These are phyloP conservation scores for Neoarius graeffei DNA, from an alignment of 2,113 vertebrate genomes.

Conservation along the genomic window DNA sequence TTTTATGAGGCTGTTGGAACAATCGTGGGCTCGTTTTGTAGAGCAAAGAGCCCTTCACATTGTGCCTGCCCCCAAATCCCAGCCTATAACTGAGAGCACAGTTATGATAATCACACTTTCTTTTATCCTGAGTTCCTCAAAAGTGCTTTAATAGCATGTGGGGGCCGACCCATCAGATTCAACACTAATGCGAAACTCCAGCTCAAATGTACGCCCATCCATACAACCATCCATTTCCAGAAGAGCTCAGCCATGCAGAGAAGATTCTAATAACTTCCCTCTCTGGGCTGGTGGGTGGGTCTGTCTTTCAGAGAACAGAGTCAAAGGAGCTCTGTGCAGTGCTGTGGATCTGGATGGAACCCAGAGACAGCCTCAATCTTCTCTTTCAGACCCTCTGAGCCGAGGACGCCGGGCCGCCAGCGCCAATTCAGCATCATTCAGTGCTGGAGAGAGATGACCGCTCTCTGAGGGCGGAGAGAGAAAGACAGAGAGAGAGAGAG, in stretches of 20 bases:
- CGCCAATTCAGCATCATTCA: conserved; percentile 27
- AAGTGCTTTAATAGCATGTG: conserved; percentile 46
- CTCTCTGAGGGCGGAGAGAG: background rate
- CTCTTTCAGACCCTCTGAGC: conserved; percentile 31
- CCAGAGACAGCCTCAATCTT: conserved; percentile 4
- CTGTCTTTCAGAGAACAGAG: background rate
- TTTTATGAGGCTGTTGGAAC: conserved; percentile 49
- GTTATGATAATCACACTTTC: conserved; percentile 44
- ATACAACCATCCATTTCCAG: conserved; percentile 38
- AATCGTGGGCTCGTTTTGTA: conserved; percentile 46
- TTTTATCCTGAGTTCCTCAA: conserved; percentile 41
- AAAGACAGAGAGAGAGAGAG: background rate
- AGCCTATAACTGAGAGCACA: conserved; percentile 42
- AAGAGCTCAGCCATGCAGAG: conserved; percentile 39
- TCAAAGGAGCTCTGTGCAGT: conserved; percentile 24
- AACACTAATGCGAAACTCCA: conserved; percentile 33
- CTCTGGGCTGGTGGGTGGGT: conserved; percentile 19
- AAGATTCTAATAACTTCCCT: conserved; percentile 37
- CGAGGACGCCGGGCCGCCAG: background rate
- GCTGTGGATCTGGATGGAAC: conserved; percentile 17
- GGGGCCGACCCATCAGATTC: conserved; percentile 43
- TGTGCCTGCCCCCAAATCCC: conserved; percentile 39
- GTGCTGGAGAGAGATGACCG: conserved; percentile 8
- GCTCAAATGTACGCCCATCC: conserved; percentile 23
- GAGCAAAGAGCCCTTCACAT: conserved; percentile 41